Percentiles rank a stretch among this genome's conserved stretches.
phyloP scores from a whole-genome alignment of 2,113 vertebrate genomes.

The Coracopsis vasa region DNA sequence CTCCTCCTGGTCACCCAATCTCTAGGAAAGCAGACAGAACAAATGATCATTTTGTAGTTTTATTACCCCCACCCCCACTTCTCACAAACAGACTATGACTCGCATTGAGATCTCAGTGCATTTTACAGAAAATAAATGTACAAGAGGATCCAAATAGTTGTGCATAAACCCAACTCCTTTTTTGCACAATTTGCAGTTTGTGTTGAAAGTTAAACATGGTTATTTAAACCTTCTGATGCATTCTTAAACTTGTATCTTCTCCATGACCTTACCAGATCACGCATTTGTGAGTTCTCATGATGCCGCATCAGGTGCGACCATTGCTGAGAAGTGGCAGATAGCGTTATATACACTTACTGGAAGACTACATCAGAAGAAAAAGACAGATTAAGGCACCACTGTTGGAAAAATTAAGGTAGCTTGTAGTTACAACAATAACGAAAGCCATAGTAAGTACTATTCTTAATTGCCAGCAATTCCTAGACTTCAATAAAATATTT shows the following conservation, averaged over 20 bases:
- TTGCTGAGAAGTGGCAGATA: conserved; percentile 54
- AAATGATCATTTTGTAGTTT: conserved; percentile 67
- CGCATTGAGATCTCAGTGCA: conserved; percentile 88
- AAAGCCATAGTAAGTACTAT: conserved; percentile 74
- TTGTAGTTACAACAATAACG: conserved; percentile 76
- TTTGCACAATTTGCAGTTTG: conserved; percentile 59
- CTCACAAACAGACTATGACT: conserved; percentile 78
- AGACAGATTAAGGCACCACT: conserved; percentile 88
- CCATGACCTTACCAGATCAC: conserved; percentile 49
- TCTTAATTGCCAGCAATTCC: conserved; percentile 78
- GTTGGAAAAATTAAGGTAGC: conserved; percentile 82
- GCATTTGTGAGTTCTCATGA: conserved; percentile 50
- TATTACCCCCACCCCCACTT: conserved; percentile 75
- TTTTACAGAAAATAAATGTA: conserved; percentile 78
- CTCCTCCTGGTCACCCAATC: neutral
- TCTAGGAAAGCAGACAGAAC: conserved; percentile 64
- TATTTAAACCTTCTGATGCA: conserved; percentile 55
- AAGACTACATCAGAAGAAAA: conserved; percentile 80
- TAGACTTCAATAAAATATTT: conserved; percentile 73
- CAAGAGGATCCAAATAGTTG: conserved; percentile 71
- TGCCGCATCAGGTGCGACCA: conserved; percentile 54
- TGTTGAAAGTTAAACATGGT: conserved; percentile 56
- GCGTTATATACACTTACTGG: conserved; percentile 72
- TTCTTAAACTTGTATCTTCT: conserved; percentile 47
- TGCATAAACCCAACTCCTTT: conserved; percentile 64